phyloP scores from a whole-genome alignment of 2,113 vertebrate genomes.

The Oreocharis arfaki region DNA sequence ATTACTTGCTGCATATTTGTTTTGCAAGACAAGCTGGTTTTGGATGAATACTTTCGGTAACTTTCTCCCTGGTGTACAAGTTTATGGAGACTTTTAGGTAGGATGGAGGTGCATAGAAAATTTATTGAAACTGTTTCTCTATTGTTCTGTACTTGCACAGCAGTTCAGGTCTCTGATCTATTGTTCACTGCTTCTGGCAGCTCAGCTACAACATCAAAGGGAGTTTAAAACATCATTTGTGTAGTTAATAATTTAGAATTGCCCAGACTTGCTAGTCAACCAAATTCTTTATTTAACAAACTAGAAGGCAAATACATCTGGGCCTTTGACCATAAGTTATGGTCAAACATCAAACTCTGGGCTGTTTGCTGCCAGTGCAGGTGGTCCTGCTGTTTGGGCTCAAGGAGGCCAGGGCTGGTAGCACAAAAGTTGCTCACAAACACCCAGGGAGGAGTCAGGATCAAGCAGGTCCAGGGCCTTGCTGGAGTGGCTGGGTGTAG shows the following conservation, averaged over 20 bases:
- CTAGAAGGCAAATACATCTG: not conserved
- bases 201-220: not conserved
- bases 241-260: not conserved
- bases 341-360: not conserved
- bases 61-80: not conserved
- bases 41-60: not conserved
- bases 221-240: not conserved
- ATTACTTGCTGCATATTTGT: not conserved
- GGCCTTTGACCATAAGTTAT: not conserved
- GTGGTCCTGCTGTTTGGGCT: not conserved
- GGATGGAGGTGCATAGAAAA: not conserved
- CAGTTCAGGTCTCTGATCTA: not conserved
- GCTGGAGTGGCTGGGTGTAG: rapidly evolving
- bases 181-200: not conserved
- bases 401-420: not conserved
- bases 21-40: not conserved
- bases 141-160: not conserved
- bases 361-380: not conserved
- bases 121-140: not conserved
- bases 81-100: not conserved
- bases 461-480: rapidly evolving
- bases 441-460: not conserved
- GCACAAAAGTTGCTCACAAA: not conserved
- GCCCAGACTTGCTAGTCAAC: not conserved
- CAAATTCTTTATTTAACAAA: not conserved